Percentiles rank a stretch among this genome's conserved stretches.
Evolutionary conservation across 2,113 vertebrate species (phyloP).

Genomic region (Bubo blakistoni): DNA sequence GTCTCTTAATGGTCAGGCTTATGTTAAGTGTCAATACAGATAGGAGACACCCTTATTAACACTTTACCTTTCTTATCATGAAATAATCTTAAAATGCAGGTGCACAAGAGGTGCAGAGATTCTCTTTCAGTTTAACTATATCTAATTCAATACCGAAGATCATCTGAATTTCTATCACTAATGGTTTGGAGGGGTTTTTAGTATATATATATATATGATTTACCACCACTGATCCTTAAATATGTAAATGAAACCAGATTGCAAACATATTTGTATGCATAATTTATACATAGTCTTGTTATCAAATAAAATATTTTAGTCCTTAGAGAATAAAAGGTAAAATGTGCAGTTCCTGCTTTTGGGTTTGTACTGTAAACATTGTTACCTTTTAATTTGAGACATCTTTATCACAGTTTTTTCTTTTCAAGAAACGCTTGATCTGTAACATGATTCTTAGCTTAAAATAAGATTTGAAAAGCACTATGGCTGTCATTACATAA

Average conservation of each 20-base stretch:
- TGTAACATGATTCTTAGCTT: neutral
- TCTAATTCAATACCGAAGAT: neutral
- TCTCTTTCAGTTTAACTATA: neutral
- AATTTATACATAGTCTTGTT: neutral
- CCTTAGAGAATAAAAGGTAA: neutral
- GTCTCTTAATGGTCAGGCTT: neutral
- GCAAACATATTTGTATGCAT: neutral
- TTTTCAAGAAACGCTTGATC: neutral
- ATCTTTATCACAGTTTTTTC: neutral
- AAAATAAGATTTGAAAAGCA: neutral
- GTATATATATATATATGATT: neutral
- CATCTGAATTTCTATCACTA: neutral
- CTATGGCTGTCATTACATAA: neutral
- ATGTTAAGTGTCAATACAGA: neutral
- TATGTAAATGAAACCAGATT: neutral
- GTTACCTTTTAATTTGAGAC: neutral
- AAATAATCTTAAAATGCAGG: neutral
- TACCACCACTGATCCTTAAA: neutral
- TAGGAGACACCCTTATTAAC: neutral
- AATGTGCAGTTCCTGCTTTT: neutral
- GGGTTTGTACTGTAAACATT: neutral
- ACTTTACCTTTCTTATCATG: neutral
- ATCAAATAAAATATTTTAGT: neutral
- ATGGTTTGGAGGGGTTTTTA: neutral
- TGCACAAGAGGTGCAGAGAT: neutral